Evolutionary conservation across 2,113 vertebrate species (phyloP).

Genomic region (Axis porcinus): DNA sequence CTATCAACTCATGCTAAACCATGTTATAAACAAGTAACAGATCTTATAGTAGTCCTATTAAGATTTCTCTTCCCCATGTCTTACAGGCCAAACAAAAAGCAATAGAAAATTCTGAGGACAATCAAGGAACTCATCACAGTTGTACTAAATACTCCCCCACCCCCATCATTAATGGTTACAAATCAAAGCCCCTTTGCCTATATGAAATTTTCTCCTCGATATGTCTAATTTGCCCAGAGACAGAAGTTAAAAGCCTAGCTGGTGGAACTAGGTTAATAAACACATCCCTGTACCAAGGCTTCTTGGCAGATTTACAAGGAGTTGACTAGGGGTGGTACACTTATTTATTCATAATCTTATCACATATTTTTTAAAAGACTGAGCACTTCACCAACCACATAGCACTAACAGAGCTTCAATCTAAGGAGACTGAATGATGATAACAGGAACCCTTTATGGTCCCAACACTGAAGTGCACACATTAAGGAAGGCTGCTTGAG

Average conservation of each 20-base stretch:
- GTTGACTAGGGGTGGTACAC: not conserved
- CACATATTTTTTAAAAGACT: not conserved
- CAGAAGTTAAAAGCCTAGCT: not conserved
- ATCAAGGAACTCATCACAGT: not conserved
- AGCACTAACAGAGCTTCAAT: not conserved
- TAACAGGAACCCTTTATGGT: not conserved
- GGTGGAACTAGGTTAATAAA: slow-evolving; percentile 15
- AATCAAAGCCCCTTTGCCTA: not conserved
- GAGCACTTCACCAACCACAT: not conserved
- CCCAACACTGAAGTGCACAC: not conserved
- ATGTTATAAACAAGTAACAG: not conserved
- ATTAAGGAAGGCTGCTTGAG: not conserved
- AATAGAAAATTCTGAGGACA: not conserved
- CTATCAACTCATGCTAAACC: not conserved
- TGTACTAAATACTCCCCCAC: not conserved
- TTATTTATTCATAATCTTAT: not conserved
- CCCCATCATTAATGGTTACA: not conserved
- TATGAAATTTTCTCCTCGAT: slow-evolving; percentile 6
- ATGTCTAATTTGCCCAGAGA: not conserved
- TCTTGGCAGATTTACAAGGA: slow-evolving; percentile 21
- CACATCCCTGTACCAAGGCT: not conserved
- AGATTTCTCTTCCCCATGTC: not conserved
- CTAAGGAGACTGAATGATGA: not conserved
- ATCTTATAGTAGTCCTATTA: not conserved
- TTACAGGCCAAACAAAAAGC: slow-evolving; percentile 4